Evolutionary conservation across 2,113 vertebrate species (phyloP), one percentile per base, ranked within the genome.

Genomic region (Montifringilla adamsi): DNA sequence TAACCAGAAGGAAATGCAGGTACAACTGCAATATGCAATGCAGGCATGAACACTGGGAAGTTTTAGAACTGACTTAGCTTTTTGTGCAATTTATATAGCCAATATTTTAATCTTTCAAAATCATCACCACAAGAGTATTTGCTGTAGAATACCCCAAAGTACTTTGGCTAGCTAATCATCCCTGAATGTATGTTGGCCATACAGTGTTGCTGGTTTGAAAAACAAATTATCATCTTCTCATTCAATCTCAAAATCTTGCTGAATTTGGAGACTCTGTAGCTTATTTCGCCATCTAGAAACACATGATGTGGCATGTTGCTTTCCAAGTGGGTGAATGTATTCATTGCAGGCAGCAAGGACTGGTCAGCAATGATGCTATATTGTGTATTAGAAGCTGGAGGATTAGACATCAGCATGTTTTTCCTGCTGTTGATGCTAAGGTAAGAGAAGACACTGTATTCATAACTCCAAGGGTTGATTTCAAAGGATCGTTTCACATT

Each of bases 261-360:
- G 11, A 33, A 56, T 86, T 60, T 60, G 41, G 19, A 44, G 58
- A 70, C 24, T 15, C 35, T 92, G 33, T 30, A 39, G 21, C 26
- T 93, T 49, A 17, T 87, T 78, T 83, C n/a, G 15, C 11, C 11
- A 7, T 31, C 37, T n/a, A 41, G 76, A 69, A 88, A 49, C 8
- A 12, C 9, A 4, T 1, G 10, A 7, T 13, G 6, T 22, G 43
- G 44, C 33, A 33, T 0, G 0, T 28, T 56, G 50, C 53, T 66
- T 89, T 84, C 41, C 64, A 56, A 23, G 35, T 21, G 20, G 10
- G 14, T 86, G 33, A 43, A 52, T 21, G 33, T 31, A 26, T 63
- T 82, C 7, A 10, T 8, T 79, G 47, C 19, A 58, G 30, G 31
- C 37, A 92, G 52, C 60, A 60, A 52, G 39, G 73, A 17, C 56